Evolutionary conservation across 2,797 vertebrate genomes (phyloP).

Genomic region (Serranus cabrilla): DNA sequence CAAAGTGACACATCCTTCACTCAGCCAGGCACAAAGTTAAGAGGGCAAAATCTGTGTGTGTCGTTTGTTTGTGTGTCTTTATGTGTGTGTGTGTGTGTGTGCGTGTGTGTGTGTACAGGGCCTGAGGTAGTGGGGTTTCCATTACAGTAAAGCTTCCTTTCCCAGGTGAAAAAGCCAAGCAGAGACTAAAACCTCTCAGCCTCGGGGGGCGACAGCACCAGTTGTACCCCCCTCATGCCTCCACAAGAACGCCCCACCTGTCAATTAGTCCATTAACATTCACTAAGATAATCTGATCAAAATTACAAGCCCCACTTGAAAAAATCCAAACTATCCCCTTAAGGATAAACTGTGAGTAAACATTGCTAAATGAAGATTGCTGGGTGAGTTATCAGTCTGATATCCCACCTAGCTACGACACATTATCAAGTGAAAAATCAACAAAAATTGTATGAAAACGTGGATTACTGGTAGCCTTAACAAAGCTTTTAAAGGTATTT

Average conservation of each 20-base stretch:
- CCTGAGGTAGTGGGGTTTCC: slow-evolving; percentile 66
- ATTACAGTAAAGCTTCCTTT: slow-evolving; percentile 77
- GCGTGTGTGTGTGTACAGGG: slow-evolving; percentile 41
- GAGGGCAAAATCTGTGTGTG: background rate
- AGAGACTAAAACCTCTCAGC: slow-evolving; percentile 67
- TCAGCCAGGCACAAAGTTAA: background rate
- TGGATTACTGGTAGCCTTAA: background rate
- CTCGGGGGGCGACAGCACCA: slow-evolving; percentile 46
- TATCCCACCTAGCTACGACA: no score
- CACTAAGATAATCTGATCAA: slow-evolving; percentile 8
- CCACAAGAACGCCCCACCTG: slow-evolving; percentile 17
- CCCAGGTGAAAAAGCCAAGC: slow-evolving; percentile 73
- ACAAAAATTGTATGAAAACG: background rate
- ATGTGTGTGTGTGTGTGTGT: slow-evolving; percentile 23
- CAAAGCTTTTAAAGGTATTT: background rate
- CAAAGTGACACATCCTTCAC: slow-evolving; percentile 3
- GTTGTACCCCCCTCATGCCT: background rate
- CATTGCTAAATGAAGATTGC: background rate
- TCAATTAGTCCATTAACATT: slow-evolving; percentile 14
- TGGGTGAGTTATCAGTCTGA: background rate
- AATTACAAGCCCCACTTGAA: background rate
- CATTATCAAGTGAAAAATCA: background rate
- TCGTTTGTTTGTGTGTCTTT: slow-evolving; percentile 15
- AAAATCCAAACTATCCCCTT: background rate
- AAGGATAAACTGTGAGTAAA: background rate